phyloP scores from a whole-genome alignment of 1,140 invertebrate genomes.

The Andricus grossulariae region DNA sequence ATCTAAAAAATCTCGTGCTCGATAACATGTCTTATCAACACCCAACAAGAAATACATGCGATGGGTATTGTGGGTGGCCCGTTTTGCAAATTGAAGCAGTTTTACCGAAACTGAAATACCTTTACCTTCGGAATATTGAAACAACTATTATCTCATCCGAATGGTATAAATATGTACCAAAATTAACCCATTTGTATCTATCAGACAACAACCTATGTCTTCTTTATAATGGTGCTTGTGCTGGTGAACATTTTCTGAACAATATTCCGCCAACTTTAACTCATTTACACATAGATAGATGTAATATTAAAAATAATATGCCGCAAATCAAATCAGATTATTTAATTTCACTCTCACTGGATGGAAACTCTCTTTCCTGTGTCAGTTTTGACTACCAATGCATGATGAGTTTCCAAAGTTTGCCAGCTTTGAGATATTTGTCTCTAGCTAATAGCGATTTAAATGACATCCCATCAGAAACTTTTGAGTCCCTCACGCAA shows the following conservation, averaged over 20 bases:
- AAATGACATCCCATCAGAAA: background rate
- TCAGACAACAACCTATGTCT: constrained; percentile 1
- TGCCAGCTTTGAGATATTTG: background rate
- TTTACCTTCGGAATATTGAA: constrained; percentile 19
- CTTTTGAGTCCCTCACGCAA: background rate
- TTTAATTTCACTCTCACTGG: constrained; percentile 1
- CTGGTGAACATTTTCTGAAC: background rate
- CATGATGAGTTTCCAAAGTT: background rate
- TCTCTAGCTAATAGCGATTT: background rate
- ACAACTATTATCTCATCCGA: background rate
- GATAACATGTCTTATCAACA: background rate
- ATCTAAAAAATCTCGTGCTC: constrained; percentile 25
- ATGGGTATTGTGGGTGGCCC: background rate
- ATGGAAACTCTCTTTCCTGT: background rate
- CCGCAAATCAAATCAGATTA: background rate
- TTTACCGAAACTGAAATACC: constrained; percentile 14
- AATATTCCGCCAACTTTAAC: background rate
- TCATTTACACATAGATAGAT: background rate
- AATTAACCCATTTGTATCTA: constrained; percentile 18
- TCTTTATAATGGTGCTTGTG: no score
- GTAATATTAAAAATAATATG: background rate
- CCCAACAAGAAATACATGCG: background rate
- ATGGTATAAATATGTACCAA: background rate
- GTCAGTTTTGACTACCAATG: background rate
- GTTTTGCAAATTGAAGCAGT: no score